Percentiles rank a stretch among this genome's conserved stretches.
These are phyloP conservation scores for Ormyrus pomaceus DNA, from an alignment of 2,888 invertebrate genomes.

Conservation along the genomic window DNA sequence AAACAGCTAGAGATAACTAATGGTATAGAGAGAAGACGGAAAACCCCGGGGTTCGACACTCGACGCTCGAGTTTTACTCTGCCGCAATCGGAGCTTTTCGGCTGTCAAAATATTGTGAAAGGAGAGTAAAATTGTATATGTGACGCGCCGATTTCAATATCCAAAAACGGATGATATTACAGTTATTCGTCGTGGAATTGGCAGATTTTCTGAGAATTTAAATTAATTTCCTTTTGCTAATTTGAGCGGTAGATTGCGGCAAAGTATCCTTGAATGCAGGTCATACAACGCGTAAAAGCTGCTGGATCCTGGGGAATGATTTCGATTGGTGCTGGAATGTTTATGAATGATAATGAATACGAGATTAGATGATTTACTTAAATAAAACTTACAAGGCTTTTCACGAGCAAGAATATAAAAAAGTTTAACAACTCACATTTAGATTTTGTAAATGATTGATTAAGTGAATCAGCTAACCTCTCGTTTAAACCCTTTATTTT, in stretches of 20 bases:
- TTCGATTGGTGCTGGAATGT: conserved; percentile 11
- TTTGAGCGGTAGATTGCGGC: conserved; percentile 59
- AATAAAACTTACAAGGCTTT: no score
- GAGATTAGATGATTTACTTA: neutral
- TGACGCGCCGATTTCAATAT: no score
- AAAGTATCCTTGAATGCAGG: conserved; percentile 13
- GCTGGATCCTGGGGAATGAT: conserved; percentile 13
- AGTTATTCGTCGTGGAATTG: no score
- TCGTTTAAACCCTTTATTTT: neutral
- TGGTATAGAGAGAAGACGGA: conserved; percentile 13
- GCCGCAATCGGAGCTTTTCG: no score
- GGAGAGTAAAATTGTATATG: no score
- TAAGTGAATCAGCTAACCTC: neutral
- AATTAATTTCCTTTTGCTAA: neutral
- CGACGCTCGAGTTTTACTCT: neutral
- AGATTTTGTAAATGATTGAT: neutral
- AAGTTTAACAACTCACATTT: neutral
- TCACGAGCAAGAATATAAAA: neutral
- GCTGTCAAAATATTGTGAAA: no score
- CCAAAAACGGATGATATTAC: no score
- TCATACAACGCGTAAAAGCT: conserved; percentile 43
- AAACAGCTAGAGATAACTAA: conserved; percentile 43
- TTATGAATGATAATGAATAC: conserved; percentile 6
- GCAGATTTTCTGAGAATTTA: no score
- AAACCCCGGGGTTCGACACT: neutral